Base-by-base conservation (phyloP, 2,888 invertebrate genomes). In the Alloscopus bannaensis region DNA sequence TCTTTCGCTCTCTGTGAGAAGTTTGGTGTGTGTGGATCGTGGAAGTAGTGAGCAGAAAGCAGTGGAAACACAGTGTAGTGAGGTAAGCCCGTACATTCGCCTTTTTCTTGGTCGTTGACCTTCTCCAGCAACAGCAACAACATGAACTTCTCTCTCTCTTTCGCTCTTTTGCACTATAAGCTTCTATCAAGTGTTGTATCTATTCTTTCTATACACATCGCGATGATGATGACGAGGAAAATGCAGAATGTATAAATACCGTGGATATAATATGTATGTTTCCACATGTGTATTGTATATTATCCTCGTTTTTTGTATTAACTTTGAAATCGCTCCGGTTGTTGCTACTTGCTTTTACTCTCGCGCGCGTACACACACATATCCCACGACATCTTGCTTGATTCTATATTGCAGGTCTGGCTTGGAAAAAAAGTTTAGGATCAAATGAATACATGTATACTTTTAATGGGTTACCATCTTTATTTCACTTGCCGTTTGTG, bases 41-140 rank as follows among this genome's bases (percentile, higher is more conserved):
- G 20, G 40, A 18, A 36, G 57, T 57, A 57, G 29, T 29, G n/a
- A n/a, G n/a, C n/a, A 29, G 26, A 8, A 57, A 6, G 57, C 29
- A 26, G 20, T 42, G 36, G 60, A 64, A 64, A 62, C 50, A 57
- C 22, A 66, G 65, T 71, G 59, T 78, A 69, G 73, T 75, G 68
- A 81, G 84, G 71, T 71, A 70, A 75, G 81, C 79, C 66, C 83
- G 84, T 84, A 83, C 84, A 83, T 85, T 85, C 84, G 85, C 84
- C 83, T 85, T 84, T 83, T 77, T 77, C 83, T 83, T 84, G 85
- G 85, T 85, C 85, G 84, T 84, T 84, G 85, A 85, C 85, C 85
- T 84, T 85, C 85, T 83, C 81, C 81, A 72, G 81, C 81, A 82
- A 69, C 62, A 75, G 75, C 75, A 69, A 69, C 69, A 70, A 77